A percentile compares a stretch with the other conserved stretches of the same genome.
Evolutionary conservation across 2,113 vertebrate genomes (phyloP).

Genomic region (Indri indri): DNA sequence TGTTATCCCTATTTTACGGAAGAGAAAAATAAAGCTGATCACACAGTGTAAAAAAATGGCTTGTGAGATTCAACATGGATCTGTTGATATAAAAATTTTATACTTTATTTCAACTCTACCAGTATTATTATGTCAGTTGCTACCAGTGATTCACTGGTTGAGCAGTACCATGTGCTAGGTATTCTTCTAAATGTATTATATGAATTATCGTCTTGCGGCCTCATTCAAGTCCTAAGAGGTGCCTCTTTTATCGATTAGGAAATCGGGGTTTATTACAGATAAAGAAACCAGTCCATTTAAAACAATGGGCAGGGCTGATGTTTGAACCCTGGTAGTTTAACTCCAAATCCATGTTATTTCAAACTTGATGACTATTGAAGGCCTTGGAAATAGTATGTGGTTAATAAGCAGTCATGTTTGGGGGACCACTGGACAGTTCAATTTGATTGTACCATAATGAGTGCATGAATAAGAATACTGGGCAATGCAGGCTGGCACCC

Average conservation of each 20-base stretch:
- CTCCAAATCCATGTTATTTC: background rate
- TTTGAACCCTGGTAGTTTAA: background rate
- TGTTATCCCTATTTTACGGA: conserved; percentile 20
- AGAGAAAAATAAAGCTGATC: conserved; percentile 14
- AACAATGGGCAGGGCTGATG: background rate
- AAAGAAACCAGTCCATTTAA: background rate
- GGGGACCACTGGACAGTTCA: background rate
- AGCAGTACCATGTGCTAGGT: background rate
- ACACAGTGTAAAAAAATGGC: background rate
- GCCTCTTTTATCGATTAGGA: background rate
- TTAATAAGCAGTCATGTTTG: background rate
- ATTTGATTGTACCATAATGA: background rate
- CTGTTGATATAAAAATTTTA: background rate
- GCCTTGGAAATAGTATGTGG: background rate
- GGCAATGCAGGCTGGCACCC: background rate
- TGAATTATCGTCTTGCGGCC: background rate
- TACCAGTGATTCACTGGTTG: background rate
- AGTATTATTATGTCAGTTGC: background rate
- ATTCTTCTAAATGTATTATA: background rate
- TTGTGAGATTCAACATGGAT: background rate
- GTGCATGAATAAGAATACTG: background rate
- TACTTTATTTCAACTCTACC: background rate
- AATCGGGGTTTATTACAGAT: background rate
- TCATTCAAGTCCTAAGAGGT: background rate
- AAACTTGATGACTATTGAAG: background rate